Evolutionary conservation across 2,888 invertebrate genomes (phyloP).

Genomic region (Cistogaster globosa): DNA sequence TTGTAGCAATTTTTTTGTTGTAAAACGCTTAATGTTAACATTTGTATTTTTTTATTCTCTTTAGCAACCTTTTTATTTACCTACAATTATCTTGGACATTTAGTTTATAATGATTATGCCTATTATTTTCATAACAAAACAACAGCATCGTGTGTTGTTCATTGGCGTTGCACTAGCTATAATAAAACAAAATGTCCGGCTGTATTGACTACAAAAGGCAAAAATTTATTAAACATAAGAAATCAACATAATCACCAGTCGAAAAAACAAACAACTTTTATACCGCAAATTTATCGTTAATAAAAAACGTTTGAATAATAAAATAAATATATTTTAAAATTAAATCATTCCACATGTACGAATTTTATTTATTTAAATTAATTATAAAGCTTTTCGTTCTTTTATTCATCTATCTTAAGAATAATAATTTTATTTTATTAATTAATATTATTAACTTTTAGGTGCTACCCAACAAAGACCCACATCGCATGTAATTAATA

Average conservation of each 20-base stretch:
- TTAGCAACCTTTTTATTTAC: slow-evolving; percentile 63
- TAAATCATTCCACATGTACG: too few relatives aligned
- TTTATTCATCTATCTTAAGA: neutral
- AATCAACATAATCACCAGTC: slow-evolving; percentile 80
- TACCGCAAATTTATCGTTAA: slow-evolving; percentile 70
- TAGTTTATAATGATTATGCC: slow-evolving; percentile 78
- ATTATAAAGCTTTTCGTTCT: neutral
- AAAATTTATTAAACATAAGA: slow-evolving; percentile 74
- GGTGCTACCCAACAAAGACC: too few relatives aligned
- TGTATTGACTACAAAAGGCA: slow-evolving; percentile 78
- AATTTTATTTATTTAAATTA: neutral
- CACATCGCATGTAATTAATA: slow-evolving; percentile 39
- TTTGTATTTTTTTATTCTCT: slow-evolving; percentile 19
- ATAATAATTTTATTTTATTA: too few relatives aligned
- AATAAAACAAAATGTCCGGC: slow-evolving; percentile 78
- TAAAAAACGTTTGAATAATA: slow-evolving; percentile 6
- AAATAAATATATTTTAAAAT: neutral
- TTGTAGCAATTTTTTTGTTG: neutral
- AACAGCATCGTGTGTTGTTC: slow-evolving; percentile 75
- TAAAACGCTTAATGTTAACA: neutral
- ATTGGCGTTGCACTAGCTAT: slow-evolving; percentile 80
- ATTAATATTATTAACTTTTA: too few relatives aligned
- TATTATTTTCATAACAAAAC: slow-evolving; percentile 77
- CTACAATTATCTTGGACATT: slow-evolving; percentile 81
- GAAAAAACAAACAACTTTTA: slow-evolving; percentile 74